Base-by-base conservation (phyloP, 2,888 invertebrate species). In the Synanthedon andrenaeformis region DNA sequence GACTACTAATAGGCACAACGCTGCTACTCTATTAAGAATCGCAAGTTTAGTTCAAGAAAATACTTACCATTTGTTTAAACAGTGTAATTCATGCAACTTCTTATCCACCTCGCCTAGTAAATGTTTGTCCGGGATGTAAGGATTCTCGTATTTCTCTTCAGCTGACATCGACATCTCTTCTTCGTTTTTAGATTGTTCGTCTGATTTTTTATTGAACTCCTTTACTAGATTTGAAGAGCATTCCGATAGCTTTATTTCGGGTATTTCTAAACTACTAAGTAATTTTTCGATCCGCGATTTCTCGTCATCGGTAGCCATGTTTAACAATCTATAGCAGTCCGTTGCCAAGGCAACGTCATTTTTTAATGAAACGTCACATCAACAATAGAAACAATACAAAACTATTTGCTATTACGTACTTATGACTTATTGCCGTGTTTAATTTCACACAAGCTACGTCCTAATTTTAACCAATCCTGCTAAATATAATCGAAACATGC, bases 291-390 rank as follows among this genome's bases (percentile, higher is more conserved):
- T 57, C 63, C 81, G 79, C 6, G 64, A 57, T 65, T 86, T 86
- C 8, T 86, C 84, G 61, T 85, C 85, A 54, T 85, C 84, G 4
- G 86, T 84, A 48, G 77, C 60, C 86, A 86, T 86, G 56, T 55
- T 57, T 55, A 23, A 35, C 51, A 53, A 49, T 12, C 2, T 17
- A 14, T 42, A 49, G 17, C 12, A 42, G 49, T 42, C 5, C 11
- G 61, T 66, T 57, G 54, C 55, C 57, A 64, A 64, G 55, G 57
- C 62, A 61, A 64, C 64, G 51, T 42, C 51, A 11, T 54, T 12
- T 19, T 52, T 52, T 50, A 52, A 52, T 11, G 1, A 41, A 54
- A 52, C 42, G 42, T n/a, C 42, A 13, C 13, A 42, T n/a, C n/a
- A 4, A 42, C 42, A 10, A 42, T n/a, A 12, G 13, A 42, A 42